These are phyloP conservation scores for Drosophila diplacantha DNA, from an alignment of 2,888 invertebrate species.

Conservation along the genomic window DNA sequence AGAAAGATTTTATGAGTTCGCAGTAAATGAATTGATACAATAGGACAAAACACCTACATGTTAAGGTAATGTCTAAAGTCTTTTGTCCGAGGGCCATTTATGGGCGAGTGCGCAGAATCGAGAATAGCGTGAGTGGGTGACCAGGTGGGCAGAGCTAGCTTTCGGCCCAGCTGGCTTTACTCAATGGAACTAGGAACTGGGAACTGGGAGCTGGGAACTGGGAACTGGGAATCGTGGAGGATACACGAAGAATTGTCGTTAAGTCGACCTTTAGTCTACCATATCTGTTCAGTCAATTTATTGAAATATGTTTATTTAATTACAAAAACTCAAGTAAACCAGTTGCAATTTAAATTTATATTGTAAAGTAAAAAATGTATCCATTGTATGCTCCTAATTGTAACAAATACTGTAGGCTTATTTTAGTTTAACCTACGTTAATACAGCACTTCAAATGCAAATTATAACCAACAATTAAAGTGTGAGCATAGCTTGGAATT, in stretches of 20 bases:
- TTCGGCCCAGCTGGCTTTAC: constrained; percentile 24
- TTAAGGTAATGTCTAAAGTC: neutral
- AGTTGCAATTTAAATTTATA: neutral
- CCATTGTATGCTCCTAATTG: neutral
- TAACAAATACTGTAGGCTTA: neutral
- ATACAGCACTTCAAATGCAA: no score
- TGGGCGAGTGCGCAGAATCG: constrained; percentile 37
- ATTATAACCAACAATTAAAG: no score
- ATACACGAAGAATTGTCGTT: neutral
- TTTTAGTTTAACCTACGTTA: no score
- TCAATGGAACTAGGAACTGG: constrained; percentile 17
- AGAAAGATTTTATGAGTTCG: no score
- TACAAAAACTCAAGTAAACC: neutral
- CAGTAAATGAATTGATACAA: no score
- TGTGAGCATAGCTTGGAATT: no score
- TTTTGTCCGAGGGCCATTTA: neutral
- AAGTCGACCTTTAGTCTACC: neutral
- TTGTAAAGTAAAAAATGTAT: neutral
- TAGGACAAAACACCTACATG: neutral
- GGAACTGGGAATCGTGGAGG: constrained; percentile 3
- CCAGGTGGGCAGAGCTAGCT: constrained; percentile 24
- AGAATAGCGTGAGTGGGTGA: constrained; percentile 6
- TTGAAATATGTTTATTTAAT: neutral
- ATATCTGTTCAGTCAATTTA: neutral
- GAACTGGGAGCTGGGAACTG: constrained; percentile 5